Evolutionary conservation across 1,140 invertebrate species (phyloP).

Genomic region (Metopolophium dirhodum): DNA sequence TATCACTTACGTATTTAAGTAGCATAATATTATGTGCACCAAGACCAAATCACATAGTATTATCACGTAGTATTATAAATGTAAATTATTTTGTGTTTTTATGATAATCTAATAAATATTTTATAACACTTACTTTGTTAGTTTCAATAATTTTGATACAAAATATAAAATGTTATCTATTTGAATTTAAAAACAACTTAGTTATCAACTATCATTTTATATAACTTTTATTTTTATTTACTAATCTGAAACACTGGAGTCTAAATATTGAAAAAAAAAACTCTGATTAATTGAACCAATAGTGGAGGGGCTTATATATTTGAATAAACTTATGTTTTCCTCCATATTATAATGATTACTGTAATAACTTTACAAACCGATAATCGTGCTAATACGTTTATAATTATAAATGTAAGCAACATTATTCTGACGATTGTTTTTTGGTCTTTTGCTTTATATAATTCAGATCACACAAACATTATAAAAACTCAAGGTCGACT

Average conservation of each 20-base stretch:
- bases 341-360: background rate
- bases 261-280: background rate
- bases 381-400: background rate
- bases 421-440: background rate
- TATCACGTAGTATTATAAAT: background rate
- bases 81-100: background rate
- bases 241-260: background rate
- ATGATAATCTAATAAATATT: background rate
- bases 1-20: background rate
- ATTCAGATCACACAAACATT: background rate
- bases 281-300: background rate
- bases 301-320: background rate
- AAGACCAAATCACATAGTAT: background rate
- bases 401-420: background rate
- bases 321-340: background rate
- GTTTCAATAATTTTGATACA: background rate
- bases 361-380: background rate
- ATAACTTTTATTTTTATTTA: background rate
- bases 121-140: background rate
- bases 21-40: background rate
- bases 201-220: background rate
- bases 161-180: background rate
- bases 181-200: background rate
- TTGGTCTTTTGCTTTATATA: background rate
- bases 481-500: constrained; percentile 3